These are phyloP conservation scores for Drosophila yakuba DNA, from an alignment of 1,140 invertebrate species.

Conservation along the genomic window DNA sequence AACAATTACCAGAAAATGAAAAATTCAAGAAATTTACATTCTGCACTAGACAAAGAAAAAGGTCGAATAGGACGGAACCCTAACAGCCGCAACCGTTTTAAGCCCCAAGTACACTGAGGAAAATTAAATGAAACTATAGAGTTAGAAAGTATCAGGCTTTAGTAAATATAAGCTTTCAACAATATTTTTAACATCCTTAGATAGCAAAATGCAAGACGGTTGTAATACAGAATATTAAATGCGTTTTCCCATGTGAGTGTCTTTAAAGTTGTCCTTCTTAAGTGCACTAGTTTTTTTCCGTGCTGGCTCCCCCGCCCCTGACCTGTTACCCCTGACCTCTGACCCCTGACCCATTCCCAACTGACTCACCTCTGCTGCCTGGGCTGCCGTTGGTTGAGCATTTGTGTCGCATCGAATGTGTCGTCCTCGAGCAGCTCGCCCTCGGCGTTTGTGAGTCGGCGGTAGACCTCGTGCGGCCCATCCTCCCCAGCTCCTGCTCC, in stretches of 20 bases:
- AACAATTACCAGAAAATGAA: constrained; percentile 54
- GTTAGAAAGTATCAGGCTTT: no score
- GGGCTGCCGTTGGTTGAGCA: constrained; percentile 72
- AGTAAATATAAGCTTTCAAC: no score
- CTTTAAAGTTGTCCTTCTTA: no score
- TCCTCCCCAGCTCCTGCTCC: constrained; percentile 35
- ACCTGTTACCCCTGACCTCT: background rate
- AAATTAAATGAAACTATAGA: no score
- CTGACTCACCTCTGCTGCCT: constrained; percentile 60
- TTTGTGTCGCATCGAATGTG: constrained; percentile 74
- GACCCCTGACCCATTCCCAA: constrained; percentile 1
- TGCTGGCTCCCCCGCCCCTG: background rate
- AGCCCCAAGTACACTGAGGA: background rate
- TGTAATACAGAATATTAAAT: no score
- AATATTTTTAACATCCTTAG: no score
- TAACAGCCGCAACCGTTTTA: constrained; percentile 16
- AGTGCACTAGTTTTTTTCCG: background rate
- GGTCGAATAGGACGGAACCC: constrained; percentile 16
- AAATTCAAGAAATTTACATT: constrained; percentile 50
- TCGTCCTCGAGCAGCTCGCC: constrained; percentile 80
- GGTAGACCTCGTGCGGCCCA: constrained; percentile 72
- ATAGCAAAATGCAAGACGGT: no score
- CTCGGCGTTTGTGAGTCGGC: constrained; percentile 74
- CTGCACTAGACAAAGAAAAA: constrained; percentile 50
- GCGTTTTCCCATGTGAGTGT: no score